A percentile compares a stretch with the other conserved stretches of the same genome.
Evolutionary conservation across 2,888 invertebrate species (phyloP).

Genomic region (Poecilobothrus nobilitatus): DNA sequence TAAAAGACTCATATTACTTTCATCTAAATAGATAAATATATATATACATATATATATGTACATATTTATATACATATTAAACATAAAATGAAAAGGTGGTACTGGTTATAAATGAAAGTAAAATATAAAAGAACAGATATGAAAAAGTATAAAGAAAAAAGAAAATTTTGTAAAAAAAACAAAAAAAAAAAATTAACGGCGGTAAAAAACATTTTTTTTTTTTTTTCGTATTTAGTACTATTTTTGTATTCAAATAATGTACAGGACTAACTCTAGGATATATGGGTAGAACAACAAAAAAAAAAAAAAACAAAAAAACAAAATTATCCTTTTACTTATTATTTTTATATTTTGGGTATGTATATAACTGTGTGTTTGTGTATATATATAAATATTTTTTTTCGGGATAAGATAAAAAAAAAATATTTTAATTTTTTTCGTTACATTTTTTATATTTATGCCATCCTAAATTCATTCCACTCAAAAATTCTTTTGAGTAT

Average conservation of each 20-base stretch:
- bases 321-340: no score
- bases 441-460: no score
- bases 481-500: no score
- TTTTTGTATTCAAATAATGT: not conserved
- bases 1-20: not conserved
- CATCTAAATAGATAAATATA: not conserved
- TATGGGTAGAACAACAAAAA: not conserved
- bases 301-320: not conserved
- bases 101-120: not conserved
- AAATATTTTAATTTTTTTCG: no score
- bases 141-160: no score
- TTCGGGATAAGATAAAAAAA: no score
- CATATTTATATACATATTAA: not conserved
- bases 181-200: not conserved
- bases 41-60: not conserved
- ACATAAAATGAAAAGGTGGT: not conserved
- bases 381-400: no score
- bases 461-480: not conserved
- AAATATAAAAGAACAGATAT: not conserved
- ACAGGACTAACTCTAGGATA: not conserved
- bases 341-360: not conserved
- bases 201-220: not conserved
- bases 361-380: no score
- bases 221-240: not conserved
- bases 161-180: no score